A percentile compares a stretch with the other conserved stretches of the same genome.
These are phyloP conservation scores for Cataglyphis hispanica DNA, from an alignment of 1,140 invertebrate genomes.

Conservation along the genomic window DNA sequence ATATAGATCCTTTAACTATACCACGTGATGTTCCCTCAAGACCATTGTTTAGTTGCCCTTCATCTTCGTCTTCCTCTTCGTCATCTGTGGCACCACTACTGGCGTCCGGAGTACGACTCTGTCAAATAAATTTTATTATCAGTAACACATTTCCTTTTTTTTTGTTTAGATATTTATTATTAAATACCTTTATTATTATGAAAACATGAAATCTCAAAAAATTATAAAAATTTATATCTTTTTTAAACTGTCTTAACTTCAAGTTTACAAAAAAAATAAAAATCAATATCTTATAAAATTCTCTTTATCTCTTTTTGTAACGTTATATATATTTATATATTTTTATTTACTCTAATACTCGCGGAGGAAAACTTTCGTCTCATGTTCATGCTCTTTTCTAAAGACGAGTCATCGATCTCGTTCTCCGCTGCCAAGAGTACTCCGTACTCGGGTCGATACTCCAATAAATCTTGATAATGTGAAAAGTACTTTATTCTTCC, in stretches of 20 bases:
- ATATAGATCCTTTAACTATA: constrained; percentile 88
- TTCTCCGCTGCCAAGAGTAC: constrained; percentile 78
- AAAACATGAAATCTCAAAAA: background rate
- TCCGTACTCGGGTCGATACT: constrained; percentile 83
- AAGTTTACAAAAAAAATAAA: background rate
- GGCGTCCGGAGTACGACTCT: constrained; percentile 82
- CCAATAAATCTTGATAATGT: constrained; percentile 88
- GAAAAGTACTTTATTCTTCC: constrained; percentile 85
- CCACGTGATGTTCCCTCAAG: constrained; percentile 88
- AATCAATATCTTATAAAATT: background rate
- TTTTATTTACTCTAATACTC: constrained; percentile 80
- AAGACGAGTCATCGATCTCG: constrained; percentile 80
- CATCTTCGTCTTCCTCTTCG: constrained; percentile 88
- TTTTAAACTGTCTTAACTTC: background rate
- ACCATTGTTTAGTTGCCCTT: constrained; percentile 85
- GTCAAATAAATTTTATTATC: constrained; percentile 1
- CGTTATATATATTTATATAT: background rate
- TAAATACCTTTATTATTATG: background rate
- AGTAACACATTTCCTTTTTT: background rate
- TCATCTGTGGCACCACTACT: constrained; percentile 80
- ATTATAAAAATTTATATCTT: background rate
- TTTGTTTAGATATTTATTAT: background rate
- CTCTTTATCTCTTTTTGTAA: background rate
- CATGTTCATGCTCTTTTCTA: constrained; percentile 73
- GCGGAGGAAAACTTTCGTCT: constrained; percentile 81